Evolutionary conservation across 2,113 vertebrate species (phyloP).

Genomic region (Cyprichromis sp.): DNA sequence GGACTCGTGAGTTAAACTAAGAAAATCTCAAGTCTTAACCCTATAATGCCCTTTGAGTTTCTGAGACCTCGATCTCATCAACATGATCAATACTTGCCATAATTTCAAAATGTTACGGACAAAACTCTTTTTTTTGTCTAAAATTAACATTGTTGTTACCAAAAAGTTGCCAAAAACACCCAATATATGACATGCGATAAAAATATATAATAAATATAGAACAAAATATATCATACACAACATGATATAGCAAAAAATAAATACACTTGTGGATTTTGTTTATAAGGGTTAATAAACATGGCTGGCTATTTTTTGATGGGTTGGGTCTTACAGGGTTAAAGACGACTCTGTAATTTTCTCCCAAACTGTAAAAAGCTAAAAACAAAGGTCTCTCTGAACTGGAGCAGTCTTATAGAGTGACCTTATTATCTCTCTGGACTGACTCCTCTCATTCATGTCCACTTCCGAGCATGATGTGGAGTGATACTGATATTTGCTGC

Average conservation of each 20-base stretch:
- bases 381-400: neutral
- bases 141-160: neutral
- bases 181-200: neutral
- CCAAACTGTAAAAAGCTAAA: neutral
- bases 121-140: neutral
- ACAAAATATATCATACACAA: neutral
- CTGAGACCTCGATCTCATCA: neutral
- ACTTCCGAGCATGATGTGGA: neutral
- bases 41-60: neutral
- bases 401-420: neutral
- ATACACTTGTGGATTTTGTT: neutral
- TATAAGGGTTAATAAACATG: neutral
- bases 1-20: neutral
- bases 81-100: neutral
- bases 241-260: neutral
- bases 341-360: accelerated
- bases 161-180: neutral
- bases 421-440: neutral
- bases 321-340: neutral
- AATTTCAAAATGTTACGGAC: accelerated
- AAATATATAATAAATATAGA: neutral
- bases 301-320: neutral
- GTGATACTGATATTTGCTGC: neutral
- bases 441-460: neutral
- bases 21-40: neutral